Evolutionary conservation across 2,888 invertebrate genomes (phyloP).

Genomic region (Conomelus anceps): DNA sequence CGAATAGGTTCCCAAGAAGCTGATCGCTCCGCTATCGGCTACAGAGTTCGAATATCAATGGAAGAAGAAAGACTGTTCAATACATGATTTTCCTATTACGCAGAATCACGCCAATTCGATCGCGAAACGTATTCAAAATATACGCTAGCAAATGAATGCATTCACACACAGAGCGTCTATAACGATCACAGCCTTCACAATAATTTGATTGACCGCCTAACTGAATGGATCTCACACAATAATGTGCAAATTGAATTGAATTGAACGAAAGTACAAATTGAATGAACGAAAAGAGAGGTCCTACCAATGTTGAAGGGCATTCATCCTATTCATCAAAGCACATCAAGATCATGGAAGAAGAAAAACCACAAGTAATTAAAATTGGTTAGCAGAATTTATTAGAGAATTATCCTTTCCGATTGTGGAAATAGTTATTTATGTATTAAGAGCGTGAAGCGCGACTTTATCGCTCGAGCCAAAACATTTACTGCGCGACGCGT

Average conservation of each 20-base stretch:
- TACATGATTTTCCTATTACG: neutral
- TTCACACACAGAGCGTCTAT: neutral
- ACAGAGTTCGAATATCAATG: neutral
- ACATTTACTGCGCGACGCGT: no score
- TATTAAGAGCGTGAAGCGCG: no score
- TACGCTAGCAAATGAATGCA: neutral
- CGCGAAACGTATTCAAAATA: neutral
- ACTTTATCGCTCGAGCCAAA: no score
- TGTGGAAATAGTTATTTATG: no score
- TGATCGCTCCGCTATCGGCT: neutral
- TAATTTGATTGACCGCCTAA: neutral
- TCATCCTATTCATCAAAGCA: neutral
- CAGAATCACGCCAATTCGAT: neutral
- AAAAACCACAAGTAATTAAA: neutral
- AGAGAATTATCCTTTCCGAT: neutral
- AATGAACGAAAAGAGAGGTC: neutral
- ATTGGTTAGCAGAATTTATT: neutral
- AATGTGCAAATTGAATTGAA: no score
- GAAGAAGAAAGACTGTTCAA: neutral
- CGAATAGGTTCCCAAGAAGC: neutral
- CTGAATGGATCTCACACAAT: neutral
- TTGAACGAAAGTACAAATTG: neutral
- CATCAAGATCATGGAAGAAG: neutral
- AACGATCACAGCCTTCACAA: neutral
- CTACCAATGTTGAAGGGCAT: neutral